These are phyloP conservation scores for Cheirogaleus medius DNA, from an alignment of 2,113 vertebrate species.

Conservation along the genomic window DNA sequence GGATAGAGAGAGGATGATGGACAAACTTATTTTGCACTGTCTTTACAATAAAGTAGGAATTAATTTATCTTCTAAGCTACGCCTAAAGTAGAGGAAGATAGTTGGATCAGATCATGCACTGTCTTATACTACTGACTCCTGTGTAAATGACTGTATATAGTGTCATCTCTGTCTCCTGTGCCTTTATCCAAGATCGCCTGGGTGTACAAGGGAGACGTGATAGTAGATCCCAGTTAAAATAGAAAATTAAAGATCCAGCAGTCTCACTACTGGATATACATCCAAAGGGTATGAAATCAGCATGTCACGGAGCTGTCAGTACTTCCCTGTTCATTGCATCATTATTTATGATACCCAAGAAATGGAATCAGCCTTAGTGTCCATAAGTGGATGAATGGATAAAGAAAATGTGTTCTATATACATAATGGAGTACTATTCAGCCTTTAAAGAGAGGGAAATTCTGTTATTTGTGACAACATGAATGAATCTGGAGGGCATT, in stretches of 20 bases:
- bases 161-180: not conserved
- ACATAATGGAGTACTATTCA: not conserved
- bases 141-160: slow-evolving; percentile 55
- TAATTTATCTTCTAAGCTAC: slow-evolving; percentile 83
- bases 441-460: not conserved
- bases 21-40: not conserved
- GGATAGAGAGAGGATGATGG: not conserved
- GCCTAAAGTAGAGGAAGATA: slow-evolving; percentile 71
- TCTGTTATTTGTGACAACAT: not conserved
- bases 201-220: slow-evolving; percentile 79
- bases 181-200: slow-evolving; percentile 82
- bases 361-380: not conserved
- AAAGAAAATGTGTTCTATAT: not conserved
- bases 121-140: slow-evolving; percentile 34
- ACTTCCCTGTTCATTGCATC: not conserved
- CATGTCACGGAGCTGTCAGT: not conserved
- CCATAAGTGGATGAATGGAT: not conserved
- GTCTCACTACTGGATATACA: not conserved
- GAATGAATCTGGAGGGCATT: no score
- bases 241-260: slow-evolving; percentile 81
- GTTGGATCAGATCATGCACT: slow-evolving; percentile 70
- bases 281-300: not conserved
- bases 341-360: not conserved
- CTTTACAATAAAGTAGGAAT: slow-evolving; percentile 72
- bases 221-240: slow-evolving; percentile 86